A percentile compares a stretch with the other conserved stretches of the same genome.
Evolutionary conservation across 2,888 invertebrate species (phyloP).

Genomic region (Cheilosia grossa): DNA sequence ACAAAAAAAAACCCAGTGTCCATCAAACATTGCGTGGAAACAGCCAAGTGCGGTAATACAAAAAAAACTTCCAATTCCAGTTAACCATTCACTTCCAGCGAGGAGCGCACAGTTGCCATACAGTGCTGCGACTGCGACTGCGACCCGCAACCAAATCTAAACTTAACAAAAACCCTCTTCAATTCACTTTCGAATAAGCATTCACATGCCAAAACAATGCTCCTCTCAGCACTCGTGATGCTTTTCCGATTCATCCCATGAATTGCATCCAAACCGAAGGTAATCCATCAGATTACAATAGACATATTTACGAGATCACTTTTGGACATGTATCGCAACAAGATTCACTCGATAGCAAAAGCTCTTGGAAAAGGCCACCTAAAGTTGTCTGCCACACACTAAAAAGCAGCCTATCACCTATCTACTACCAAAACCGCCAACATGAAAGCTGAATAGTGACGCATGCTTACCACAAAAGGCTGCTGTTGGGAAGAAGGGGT

Average conservation of each 20-base stretch:
- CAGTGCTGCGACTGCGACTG: background rate
- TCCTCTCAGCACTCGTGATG: constrained; percentile 15
- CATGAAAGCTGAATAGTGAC: constrained; percentile 44
- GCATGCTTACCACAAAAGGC: background rate
- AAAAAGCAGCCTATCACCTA: too few species aligned
- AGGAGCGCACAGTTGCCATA: constrained; percentile 25
- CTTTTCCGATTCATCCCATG: constrained; percentile 40
- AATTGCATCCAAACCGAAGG: constrained; percentile 36
- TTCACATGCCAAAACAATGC: constrained; percentile 21
- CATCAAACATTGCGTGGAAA: constrained; percentile 35
- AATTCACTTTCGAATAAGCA: constrained; percentile 63
- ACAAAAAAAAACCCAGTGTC: constrained; percentile 7
- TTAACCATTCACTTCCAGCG: constrained; percentile 65
- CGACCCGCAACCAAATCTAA: constrained; percentile 10
- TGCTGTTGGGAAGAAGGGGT: background rate
- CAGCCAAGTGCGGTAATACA: constrained; percentile 33
- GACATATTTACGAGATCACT: constrained; percentile 55
- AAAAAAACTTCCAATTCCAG: constrained; percentile 47
- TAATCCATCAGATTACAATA: constrained; percentile 64
- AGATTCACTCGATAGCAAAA: constrained; percentile 32
- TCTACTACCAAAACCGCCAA: constrained; percentile 16
- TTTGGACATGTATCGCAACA: constrained; percentile 39
- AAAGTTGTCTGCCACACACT: background rate
- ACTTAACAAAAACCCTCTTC: constrained; percentile 33
- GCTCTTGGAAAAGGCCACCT: constrained; percentile 3